Conservation (phyloP, 2,888 invertebrate species). For the Linnaemya vulpina region DNA sequence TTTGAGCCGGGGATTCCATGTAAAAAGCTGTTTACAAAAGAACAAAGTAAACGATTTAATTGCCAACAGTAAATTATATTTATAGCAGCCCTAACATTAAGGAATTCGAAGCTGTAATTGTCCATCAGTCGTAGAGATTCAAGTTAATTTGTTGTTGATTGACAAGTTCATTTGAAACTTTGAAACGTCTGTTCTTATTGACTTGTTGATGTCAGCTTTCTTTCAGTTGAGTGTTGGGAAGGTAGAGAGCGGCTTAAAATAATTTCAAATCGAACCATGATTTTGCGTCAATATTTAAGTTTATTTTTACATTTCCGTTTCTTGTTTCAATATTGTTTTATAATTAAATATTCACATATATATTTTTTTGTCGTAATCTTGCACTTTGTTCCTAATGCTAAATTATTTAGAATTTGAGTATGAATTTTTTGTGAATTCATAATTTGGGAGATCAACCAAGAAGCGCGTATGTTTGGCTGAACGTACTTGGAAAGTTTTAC, state of each 20-base stretch:
- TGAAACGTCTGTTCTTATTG: not conserved
- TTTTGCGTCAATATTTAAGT: not conserved
- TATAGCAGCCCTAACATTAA: not conserved
- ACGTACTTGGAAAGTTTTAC: no score
- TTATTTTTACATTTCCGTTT: conserved; percentile 34
- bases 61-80: conserved; percentile 30
- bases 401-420: conserved; percentile 19
- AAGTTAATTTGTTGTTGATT: conserved; percentile 29
- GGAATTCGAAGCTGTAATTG: not conserved
- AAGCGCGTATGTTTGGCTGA: not conserved
- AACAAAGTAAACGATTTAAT: not conserved
- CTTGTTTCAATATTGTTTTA: conserved; percentile 35
- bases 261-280: not conserved
- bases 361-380: not conserved
- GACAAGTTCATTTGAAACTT: conserved; percentile 12
- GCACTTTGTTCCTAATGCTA: not conserved
- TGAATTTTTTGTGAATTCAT: not conserved
- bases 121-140: conserved; percentile 5
- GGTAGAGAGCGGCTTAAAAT: not conserved
- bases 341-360: conserved; percentile 31
- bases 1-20: conserved; percentile 37
- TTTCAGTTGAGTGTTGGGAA: not conserved
- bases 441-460: not conserved
- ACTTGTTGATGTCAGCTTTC: conserved; percentile 6
- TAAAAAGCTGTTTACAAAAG: conserved; percentile 23